Percentiles rank a stretch among this genome's conserved stretches.
Evolutionary conservation across 2,797 vertebrate genomes (phyloP).

Genomic region (Psittacula derbiana): DNA sequence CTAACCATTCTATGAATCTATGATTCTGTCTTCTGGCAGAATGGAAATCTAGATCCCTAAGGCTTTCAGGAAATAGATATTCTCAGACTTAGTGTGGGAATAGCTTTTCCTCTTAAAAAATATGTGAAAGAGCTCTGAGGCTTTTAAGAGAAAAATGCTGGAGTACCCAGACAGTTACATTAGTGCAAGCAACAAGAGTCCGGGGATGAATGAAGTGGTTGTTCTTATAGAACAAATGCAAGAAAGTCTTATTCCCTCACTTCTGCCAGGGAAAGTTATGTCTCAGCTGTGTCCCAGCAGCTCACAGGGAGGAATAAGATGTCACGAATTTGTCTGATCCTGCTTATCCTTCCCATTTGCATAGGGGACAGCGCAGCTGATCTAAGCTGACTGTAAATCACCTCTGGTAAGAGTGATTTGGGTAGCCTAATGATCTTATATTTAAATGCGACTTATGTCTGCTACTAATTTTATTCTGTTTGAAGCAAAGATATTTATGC

Average conservation of each 20-base stretch:
- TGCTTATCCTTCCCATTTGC: conserved; percentile 49
- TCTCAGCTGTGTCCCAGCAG: background rate
- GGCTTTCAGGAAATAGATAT: background rate
- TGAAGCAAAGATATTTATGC: background rate
- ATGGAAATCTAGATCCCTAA: background rate
- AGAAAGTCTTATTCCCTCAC: background rate
- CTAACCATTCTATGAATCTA: background rate
- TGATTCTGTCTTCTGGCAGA: background rate
- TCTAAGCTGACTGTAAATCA: conserved; percentile 45
- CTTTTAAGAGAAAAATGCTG: background rate
- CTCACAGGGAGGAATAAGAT: background rate
- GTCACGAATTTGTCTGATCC: conserved; percentile 19
- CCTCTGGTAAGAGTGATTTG: conserved; percentile 39
- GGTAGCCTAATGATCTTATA: conserved; percentile 34
- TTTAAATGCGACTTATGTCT: conserved; percentile 17
- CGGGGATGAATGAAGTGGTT: background rate
- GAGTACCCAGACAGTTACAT: background rate
- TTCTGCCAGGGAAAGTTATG: background rate
- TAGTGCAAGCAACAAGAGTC: background rate
- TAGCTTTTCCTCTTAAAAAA: background rate
- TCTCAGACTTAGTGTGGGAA: background rate
- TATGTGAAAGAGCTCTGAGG: background rate
- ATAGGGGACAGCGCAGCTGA: background rate
- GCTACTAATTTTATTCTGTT: conserved; percentile 19
- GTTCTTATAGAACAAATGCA: background rate